Conservation (phyloP, 1,140 invertebrate species). For the Drosophila ambigua region DNA sequence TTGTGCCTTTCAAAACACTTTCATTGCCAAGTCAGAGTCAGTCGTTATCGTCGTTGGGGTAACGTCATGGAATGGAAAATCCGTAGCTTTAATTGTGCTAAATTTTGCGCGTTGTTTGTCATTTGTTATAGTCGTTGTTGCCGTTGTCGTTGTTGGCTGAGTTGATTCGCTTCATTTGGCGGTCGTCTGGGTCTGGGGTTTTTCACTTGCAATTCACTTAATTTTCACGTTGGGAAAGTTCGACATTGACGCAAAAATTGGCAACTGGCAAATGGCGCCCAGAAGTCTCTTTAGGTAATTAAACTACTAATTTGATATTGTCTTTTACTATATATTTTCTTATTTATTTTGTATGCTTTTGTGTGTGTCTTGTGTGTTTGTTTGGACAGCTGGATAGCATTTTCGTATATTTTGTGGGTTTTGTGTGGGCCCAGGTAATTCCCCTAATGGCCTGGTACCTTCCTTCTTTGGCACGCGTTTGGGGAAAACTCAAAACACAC, state of each 20-base stretch:
- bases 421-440: slow-evolving; percentile 45
- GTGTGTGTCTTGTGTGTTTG: slow-evolving; percentile 28
- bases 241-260: slow-evolving; percentile 16
- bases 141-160: slow-evolving; percentile 11
- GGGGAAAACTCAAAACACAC: slow-evolving; percentile 14
- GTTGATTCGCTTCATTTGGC: slow-evolving; percentile 52
- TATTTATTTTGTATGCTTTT: slow-evolving; percentile 34
- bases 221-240: slow-evolving; percentile 55
- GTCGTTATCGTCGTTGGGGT: slow-evolving; percentile 25
- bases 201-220: slow-evolving; percentile 46
- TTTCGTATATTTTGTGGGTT: slow-evolving; percentile 26
- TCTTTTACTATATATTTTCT: slow-evolving; percentile 3
- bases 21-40: slow-evolving; percentile 61
- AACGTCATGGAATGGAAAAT: slow-evolving; percentile 60
- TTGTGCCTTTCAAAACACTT: slow-evolving; percentile 59
- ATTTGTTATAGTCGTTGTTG: slow-evolving; percentile 1
- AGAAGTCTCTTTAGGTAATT: slow-evolving; percentile 46
- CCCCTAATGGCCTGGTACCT: slow-evolving; percentile 61
- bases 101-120: slow-evolving; percentile 55
- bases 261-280: slow-evolving; percentile 36
- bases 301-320: slow-evolving; percentile 50
- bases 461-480: slow-evolving; percentile 45
- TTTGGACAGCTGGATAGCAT: slow-evolving; percentile 63
- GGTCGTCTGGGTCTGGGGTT: slow-evolving; percentile 37
- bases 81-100: slow-evolving; percentile 68